Evolutionary conservation across 2,113 vertebrate genomes (phyloP).

Genomic region (Clupea harengus): DNA sequence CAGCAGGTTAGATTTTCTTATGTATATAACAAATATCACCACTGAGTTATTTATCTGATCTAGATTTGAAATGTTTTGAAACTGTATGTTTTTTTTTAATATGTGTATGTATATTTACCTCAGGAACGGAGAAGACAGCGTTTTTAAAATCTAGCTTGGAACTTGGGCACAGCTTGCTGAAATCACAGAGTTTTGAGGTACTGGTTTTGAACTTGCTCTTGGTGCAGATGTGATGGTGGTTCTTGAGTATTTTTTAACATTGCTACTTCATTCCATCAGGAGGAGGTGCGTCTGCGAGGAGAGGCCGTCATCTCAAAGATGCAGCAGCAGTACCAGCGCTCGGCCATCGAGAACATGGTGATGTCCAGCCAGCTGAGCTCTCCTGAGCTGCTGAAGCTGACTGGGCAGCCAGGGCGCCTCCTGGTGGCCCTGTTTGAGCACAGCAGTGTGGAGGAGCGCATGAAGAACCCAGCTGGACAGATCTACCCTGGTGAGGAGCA

Average conservation of each 20-base stretch:
- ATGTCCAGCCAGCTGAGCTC: slow-evolving; percentile 72
- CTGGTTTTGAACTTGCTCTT: neutral
- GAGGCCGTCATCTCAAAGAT: slow-evolving; percentile 82
- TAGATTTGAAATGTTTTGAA: neutral
- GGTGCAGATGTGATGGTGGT: too few species aligned
- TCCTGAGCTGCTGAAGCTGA: slow-evolving; percentile 72
- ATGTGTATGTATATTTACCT: too few species aligned
- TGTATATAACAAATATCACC: neutral
- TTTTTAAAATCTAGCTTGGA: slow-evolving; percentile 85
- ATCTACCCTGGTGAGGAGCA: slow-evolving; percentile 79
- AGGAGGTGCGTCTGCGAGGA: slow-evolving; percentile 67
- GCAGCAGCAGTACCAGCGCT: slow-evolving; percentile 79
- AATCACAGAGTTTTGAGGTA: slow-evolving; percentile 76
- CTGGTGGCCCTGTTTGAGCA: slow-evolving; percentile 86
- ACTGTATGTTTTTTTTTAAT: neutral
- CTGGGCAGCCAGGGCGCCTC: slow-evolving; percentile 81
- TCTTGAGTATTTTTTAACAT: neutral
- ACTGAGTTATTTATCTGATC: neutral
- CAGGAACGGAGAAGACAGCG: slow-evolving; percentile 85
- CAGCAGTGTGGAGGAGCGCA: slow-evolving; percentile 78
- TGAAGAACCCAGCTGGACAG: slow-evolving; percentile 68
- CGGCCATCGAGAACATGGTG: slow-evolving; percentile 85
- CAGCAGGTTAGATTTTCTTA: slow-evolving; percentile 72
- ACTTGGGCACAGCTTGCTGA: slow-evolving; percentile 83
- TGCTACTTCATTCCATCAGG: slow-evolving; percentile 62